Evolutionary conservation across 1,140 invertebrate species (phyloP).

Genomic region (Neodiprion lecontei): DNA sequence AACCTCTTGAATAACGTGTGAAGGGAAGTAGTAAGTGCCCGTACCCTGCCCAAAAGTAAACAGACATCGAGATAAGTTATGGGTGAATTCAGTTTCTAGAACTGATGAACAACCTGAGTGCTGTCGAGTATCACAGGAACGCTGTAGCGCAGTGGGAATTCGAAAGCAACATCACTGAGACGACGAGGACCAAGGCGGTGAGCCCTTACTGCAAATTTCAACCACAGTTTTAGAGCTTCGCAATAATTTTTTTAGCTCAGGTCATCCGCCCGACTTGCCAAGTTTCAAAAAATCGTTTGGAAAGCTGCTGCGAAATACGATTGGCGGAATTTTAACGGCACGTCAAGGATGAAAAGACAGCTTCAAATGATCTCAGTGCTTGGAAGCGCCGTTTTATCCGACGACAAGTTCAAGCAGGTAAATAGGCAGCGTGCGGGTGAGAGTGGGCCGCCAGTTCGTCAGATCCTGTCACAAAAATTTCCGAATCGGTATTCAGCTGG

Average conservation of each 20-base stretch:
- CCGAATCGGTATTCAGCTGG: slow-evolving; percentile 10
- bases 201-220: background rate
- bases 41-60: too few relatives aligned
- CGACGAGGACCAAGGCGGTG: slow-evolving; percentile 18
- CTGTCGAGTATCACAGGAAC: slow-evolving; percentile 22
- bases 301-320: slow-evolving; percentile 25
- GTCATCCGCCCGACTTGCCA: slow-evolving; percentile 17
- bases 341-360: slow-evolving; percentile 19
- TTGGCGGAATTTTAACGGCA: slow-evolving; percentile 22
- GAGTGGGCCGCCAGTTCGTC: background rate
- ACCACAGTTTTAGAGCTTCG: background rate
- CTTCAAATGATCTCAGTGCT: slow-evolving; percentile 22
- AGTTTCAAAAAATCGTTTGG: slow-evolving; percentile 25
- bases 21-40: too few relatives aligned
- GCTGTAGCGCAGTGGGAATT: slow-evolving; percentile 22
- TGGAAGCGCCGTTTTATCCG: slow-evolving; percentile 18
- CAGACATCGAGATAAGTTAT: too few relatives aligned
- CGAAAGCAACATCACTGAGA: slow-evolving; percentile 22
- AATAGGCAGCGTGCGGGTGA: background rate
- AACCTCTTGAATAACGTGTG: too few relatives aligned
- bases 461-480: slow-evolving; percentile 6
- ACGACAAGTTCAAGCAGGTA: slow-evolving; percentile 21
- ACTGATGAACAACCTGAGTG: slow-evolving; percentile 19
- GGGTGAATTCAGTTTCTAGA: slow-evolving; percentile 18
- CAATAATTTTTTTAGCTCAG: slow-evolving; percentile 16